Base-by-base conservation (phyloP, 2,888 invertebrate genomes). In the Drosophila falleni region DNA sequence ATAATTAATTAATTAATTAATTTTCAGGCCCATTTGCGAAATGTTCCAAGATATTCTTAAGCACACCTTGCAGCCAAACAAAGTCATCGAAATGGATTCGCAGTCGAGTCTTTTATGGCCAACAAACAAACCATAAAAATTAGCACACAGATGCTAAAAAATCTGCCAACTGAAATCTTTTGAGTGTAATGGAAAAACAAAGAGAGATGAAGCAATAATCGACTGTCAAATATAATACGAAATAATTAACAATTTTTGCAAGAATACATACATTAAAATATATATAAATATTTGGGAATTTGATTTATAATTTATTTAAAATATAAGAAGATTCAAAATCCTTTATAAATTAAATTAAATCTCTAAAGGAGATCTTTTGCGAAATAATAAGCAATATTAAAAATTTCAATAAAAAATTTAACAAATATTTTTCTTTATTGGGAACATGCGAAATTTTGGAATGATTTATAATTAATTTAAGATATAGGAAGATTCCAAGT, bases 1-100 rank as follows among this genome's bases (percentile, higher is more conserved):
- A 87, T 85, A 87, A 79, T 85, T 86, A 76, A 87, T 87, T 79
- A 83, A 87, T 81, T 81, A 74, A 82, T 86, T 86, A 67, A 72
- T 73, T 78, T 74, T 63, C 58, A 63, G 62, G 33, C 62, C 69
- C 59, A 51, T 60, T 61, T 73, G 81, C 68, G 69, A 68, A 61
- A 66, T 23, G 73, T 55, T 67, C 47, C 53, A 16, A 51, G 33
- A 58, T 71, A 59, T 47, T 63, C 56, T 64, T 49, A 61, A 53
- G 54, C 35, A 26, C 53, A 47, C 64, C 33, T 49, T 49, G 39
- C 19, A 46, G 16, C 49, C 35, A 55, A 78, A 70, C 60, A 67
- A 67, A 82, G 66, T 46, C 59, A 70, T 60, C 54, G 15, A 35
- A 19, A 33, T 26, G n/a, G 10, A 29, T 29, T 8, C 1, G 29